These are phyloP conservation scores for Nomada fucata DNA, from an alignment of 2,888 invertebrate species.

Conservation along the genomic window DNA sequence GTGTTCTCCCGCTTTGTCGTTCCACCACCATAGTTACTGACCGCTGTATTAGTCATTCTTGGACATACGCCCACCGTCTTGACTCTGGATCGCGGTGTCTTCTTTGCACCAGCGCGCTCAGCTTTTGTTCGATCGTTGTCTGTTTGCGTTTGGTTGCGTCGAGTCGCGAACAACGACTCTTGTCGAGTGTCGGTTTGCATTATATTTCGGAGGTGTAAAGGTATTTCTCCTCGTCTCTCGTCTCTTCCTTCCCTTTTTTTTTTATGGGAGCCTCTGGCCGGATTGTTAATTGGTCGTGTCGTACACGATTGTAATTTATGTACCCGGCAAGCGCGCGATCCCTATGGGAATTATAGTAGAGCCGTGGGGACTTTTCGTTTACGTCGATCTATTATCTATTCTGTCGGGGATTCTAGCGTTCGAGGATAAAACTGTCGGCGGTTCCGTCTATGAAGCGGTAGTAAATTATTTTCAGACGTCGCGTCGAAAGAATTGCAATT, in stretches of 20 bases:
- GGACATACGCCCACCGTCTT: constrained; percentile 48
- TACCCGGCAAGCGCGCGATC: constrained; percentile 8
- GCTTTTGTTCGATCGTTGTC: constrained; percentile 31
- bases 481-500: too few species aligned
- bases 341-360: constrained; percentile 1
- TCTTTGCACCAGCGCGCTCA: constrained; percentile 1
- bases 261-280: constrained; percentile 9
- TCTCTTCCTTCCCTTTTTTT: neutral
- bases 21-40: constrained; percentile 41
- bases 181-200: constrained; percentile 48
- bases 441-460: too few species aligned
- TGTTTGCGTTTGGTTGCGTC: constrained; percentile 1
- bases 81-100: neutral
- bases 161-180: constrained; percentile 30
- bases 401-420: neutral
- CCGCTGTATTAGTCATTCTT: constrained; percentile 59
- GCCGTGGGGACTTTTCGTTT: too few species aligned
- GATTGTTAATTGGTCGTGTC: constrained; percentile 49
- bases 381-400: neutral
- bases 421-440: neutral
- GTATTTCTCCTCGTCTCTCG: neutral
- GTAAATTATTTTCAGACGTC: too few species aligned
- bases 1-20: constrained; percentile 34
- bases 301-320: constrained; percentile 43
- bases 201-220: constrained; percentile 44